phyloP scores from a whole-genome alignment of 2,797 vertebrate species.

The Erethizon dorsatum region DNA sequence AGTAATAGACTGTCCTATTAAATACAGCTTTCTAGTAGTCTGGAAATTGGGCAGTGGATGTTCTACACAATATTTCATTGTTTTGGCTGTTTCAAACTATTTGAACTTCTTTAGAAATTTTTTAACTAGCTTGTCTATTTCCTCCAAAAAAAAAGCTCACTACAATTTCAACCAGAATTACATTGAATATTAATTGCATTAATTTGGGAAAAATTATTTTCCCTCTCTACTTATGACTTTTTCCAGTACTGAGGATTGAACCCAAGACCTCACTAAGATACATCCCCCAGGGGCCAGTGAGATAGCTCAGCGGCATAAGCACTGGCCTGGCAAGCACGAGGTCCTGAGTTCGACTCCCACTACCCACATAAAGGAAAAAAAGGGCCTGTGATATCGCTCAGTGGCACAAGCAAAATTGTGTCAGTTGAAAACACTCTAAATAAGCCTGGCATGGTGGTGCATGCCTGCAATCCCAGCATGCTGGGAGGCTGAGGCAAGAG shows the following conservation, averaged over 20 bases:
- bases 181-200: not conserved
- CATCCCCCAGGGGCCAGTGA: too few species aligned
- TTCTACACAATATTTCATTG: too few species aligned
- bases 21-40: not conserved
- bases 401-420: too few species aligned
- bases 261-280: too few species aligned
- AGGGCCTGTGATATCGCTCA: too few species aligned
- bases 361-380: too few species aligned
- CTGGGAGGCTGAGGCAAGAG: not conserved
- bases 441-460: not conserved
- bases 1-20: not conserved
- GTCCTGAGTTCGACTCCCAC: too few species aligned
- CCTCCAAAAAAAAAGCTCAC: not conserved
- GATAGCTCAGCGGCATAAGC: too few species aligned
- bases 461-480: not conserved
- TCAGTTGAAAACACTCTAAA: too few species aligned
- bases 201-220: not conserved
- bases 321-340: too few species aligned
- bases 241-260: too few species aligned
- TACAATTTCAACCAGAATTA: not conserved
- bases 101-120: not conserved
- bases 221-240: too few species aligned
- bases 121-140: not conserved
- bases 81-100: not conserved
- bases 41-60: not conserved